These are phyloP conservation scores for Tricholaema leucomelas DNA, from an alignment of 2,113 vertebrate species.

Conservation along the genomic window DNA sequence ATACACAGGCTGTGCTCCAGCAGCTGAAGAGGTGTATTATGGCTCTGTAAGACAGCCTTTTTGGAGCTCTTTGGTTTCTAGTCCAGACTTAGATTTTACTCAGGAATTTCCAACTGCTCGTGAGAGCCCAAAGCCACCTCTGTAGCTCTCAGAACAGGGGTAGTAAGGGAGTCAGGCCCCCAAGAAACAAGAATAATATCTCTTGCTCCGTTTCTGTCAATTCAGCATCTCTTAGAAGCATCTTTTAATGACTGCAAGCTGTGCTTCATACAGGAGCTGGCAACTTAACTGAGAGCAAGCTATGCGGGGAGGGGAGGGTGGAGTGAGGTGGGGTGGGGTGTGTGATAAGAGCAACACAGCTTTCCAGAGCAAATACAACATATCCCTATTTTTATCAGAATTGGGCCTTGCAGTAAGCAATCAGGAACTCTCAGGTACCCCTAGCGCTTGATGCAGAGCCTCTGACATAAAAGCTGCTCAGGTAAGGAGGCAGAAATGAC, in stretches of 20 bases:
- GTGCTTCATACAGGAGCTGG: not conserved
- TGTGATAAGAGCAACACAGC: rapidly evolving
- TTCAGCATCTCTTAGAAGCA: not conserved
- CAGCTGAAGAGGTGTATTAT: not conserved
- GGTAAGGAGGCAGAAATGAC: not conserved
- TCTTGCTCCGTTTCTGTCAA: not conserved
- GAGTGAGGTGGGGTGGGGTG: no score
- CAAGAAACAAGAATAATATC: not conserved
- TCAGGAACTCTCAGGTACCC: not conserved
- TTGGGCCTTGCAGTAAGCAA: not conserved
- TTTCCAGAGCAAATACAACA: not conserved
- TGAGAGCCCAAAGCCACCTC: not conserved
- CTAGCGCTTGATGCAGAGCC: rapidly evolving
- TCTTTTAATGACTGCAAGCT: not conserved
- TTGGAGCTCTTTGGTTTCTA: not conserved
- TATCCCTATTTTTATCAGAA: not conserved
- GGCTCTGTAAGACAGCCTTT: not conserved
- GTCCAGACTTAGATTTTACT: not conserved
- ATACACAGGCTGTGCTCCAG: not conserved
- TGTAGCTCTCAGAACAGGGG: not conserved
- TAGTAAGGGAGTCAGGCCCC: not conserved
- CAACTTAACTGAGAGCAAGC: not conserved
- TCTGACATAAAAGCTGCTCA: not conserved
- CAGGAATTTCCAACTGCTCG: not conserved
- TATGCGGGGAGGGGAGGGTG: no score